These are phyloP conservation scores for Marisa cornuarietis DNA, from an alignment of 1,140 invertebrate species.

Conservation along the genomic window DNA sequence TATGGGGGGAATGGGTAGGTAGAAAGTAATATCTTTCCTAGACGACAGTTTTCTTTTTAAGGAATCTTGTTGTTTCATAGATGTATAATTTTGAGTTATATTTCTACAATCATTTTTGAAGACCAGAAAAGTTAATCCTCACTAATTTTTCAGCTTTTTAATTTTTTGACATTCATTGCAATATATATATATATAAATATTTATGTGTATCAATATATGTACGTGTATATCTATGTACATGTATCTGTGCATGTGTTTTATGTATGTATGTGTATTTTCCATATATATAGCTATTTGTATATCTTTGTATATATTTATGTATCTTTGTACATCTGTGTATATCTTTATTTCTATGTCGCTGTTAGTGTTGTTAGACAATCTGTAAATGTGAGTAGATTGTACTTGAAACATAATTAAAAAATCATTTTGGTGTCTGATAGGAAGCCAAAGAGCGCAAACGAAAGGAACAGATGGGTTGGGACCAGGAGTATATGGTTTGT, in stretches of 20 bases:
- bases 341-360: neutral
- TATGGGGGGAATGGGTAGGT: too few species aligned
- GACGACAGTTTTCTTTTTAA: too few species aligned
- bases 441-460: slow-evolving; percentile 88
- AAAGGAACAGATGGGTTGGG: slow-evolving; percentile 94
- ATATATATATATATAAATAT: too few species aligned
- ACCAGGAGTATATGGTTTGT: slow-evolving; percentile 81
- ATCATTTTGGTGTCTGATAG: slow-evolving; percentile 29
- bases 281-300: neutral
- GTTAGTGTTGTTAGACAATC: too few species aligned
- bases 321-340: neutral
- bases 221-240: neutral
- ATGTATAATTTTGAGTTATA: neutral
- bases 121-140: neutral
- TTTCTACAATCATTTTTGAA: neutral
- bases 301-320: neutral
- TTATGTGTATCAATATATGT: too few species aligned
- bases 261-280: neutral
- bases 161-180: too few species aligned
- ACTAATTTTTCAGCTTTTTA: neutral
- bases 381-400: too few species aligned
- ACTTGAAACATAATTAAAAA: too few species aligned
- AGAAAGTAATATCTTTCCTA: too few species aligned
- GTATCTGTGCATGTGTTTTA: too few species aligned
- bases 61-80: too few species aligned